Conservation (phyloP, 2,888 invertebrate genomes). For the Ornithoptera priamus region DNA sequence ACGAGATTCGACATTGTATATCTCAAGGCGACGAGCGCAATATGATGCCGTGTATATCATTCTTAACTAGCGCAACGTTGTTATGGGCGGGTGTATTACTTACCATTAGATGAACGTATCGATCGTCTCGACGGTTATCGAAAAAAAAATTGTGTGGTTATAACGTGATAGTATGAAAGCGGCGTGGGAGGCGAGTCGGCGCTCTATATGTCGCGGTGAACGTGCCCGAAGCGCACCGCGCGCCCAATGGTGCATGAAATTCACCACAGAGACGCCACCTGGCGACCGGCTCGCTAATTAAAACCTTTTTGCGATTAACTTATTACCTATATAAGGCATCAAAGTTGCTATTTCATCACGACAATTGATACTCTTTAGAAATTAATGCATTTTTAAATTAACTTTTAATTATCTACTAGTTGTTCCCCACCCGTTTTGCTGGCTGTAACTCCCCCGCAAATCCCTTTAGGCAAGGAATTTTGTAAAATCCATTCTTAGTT, state of each 20-base stretch:
- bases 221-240: slow-evolving; percentile 12
- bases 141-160: neutral
- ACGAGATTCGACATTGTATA: too few species aligned
- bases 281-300: slow-evolving; percentile 23
- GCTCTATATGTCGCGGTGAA: slow-evolving; percentile 9
- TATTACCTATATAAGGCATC: slow-evolving; percentile 6
- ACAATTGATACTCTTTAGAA: slow-evolving; percentile 4
- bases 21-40: too few species aligned
- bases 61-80: too few species aligned
- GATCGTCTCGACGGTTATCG: too few species aligned
- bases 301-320: slow-evolving; percentile 21
- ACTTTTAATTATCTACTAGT: neutral
- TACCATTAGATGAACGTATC: too few species aligned
- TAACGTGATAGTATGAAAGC: neutral
- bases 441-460: too few species aligned
- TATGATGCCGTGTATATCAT: too few species aligned
- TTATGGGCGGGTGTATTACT: too few species aligned
- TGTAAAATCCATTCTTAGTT: too few species aligned
- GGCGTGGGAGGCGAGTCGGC: neutral
- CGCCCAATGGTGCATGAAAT: slow-evolving; percentile 30
- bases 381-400: slow-evolving; percentile 13
- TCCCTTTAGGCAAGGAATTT: too few species aligned
- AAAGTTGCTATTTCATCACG: neutral
- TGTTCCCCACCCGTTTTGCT: too few species aligned
- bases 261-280: slow-evolving; percentile 30